These are phyloP conservation scores for Metacarcinus magister DNA, from an alignment of 2,888 invertebrate species.

Conservation along the genomic window DNA sequence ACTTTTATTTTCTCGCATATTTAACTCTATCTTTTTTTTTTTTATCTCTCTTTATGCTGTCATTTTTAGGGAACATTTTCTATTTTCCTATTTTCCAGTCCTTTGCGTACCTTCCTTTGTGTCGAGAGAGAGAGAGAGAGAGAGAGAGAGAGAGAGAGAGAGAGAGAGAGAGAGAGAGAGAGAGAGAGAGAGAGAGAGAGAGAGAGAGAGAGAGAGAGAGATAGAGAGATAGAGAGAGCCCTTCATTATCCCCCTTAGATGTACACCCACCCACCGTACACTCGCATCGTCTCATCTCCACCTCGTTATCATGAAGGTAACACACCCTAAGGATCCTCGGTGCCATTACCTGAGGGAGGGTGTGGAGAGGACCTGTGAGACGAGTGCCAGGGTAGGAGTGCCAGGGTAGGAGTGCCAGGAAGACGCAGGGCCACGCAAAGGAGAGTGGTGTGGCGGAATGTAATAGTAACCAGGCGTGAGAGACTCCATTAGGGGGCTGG, in stretches of 20 bases:
- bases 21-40: neutral
- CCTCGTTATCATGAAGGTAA: neutral
- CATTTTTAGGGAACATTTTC: neutral
- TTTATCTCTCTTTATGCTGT: neutral
- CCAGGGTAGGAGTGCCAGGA: too few relatives aligned
- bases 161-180: constrained; percentile 14
- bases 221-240: neutral
- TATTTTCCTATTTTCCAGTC: neutral
- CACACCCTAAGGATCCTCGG: neutral
- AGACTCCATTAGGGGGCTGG: neutral
- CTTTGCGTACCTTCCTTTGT: constrained; percentile 14
- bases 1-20: neutral
- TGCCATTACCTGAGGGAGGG: neutral
- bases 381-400: neutral
- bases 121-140: neutral
- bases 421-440: neutral
- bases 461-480: neutral
- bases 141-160: constrained; percentile 26
- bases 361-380: neutral
- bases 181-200: neutral
- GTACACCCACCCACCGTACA: neutral
- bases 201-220: neutral
- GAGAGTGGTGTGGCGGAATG: neutral
- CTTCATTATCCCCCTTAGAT: neutral
- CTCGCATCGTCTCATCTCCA: neutral